These are phyloP conservation scores for Hydrochoerus hydrochaeris DNA, from an alignment of 2,113 vertebrate species.

Conservation along the genomic window DNA sequence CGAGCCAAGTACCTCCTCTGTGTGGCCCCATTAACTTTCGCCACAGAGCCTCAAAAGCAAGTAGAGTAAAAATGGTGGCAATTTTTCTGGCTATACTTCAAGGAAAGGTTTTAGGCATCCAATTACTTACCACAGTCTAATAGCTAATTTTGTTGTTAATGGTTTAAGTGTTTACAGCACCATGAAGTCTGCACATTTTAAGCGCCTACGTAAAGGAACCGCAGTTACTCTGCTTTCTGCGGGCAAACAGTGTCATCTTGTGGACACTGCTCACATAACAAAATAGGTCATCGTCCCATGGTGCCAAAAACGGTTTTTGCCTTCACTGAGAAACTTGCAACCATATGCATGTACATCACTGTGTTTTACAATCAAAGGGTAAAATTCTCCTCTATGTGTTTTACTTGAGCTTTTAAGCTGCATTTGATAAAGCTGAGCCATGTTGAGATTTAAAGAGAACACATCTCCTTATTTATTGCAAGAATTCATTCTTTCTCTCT, in stretches of 20 bases:
- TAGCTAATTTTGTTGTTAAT: slow-evolving; percentile 46
- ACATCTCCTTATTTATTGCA: not conserved
- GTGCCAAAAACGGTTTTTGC: not conserved
- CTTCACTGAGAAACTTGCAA: not conserved
- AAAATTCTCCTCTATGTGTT: not conserved
- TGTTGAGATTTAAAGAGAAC: not conserved
- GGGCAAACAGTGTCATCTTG: slow-evolving; percentile 84
- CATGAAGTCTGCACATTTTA: not conserved
- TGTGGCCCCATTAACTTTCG: not conserved
- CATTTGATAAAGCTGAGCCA: not conserved
- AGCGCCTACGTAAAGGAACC: not conserved
- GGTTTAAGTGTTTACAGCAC: slow-evolving; percentile 52
- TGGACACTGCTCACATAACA: slow-evolving; percentile 73
- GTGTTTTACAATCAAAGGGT: not conserved
- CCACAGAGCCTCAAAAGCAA: not conserved
- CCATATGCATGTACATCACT: too few species aligned
- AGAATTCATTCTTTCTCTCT: not conserved
- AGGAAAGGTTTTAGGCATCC: not conserved
- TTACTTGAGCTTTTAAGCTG: not conserved
- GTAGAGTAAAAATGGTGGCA: not conserved
- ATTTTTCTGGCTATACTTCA: slow-evolving; percentile 5
- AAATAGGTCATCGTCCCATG: rapidly evolving
- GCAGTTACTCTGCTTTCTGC: not conserved
- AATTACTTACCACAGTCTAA: not conserved
- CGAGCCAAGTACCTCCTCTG: not conserved